phyloP scores from a whole-genome alignment of 64 coral and sea anemone genomes.

The Dendronephthya gigantea region DNA sequence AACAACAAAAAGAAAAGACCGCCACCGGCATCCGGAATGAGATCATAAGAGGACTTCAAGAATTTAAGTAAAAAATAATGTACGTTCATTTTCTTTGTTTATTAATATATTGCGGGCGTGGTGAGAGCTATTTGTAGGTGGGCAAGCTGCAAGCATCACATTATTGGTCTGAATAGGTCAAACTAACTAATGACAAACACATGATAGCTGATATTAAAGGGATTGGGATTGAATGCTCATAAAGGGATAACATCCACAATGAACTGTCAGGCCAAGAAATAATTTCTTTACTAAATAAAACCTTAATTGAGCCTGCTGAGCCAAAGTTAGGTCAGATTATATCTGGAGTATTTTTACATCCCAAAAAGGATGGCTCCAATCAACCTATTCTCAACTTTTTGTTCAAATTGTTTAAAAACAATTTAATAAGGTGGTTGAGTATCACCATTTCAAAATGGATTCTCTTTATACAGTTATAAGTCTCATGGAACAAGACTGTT shows the following conservation, averaged over 20 bases:
- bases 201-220: conserved; percentile 17
- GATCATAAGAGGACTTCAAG: conserved; percentile 16
- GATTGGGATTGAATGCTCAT: conserved; percentile 1
- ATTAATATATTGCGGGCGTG: too few relatives aligned
- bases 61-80: too few relatives aligned
- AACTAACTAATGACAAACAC: too few relatives aligned
- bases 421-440: conserved; percentile 31
- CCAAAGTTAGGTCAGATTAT: conserved; percentile 15
- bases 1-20: conserved; percentile 25
- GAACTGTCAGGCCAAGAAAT: conserved; percentile 5
- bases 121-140: too few relatives aligned
- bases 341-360: conserved; percentile 36
- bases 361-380: conserved; percentile 35
- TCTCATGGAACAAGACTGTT: conserved; percentile 27
- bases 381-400: conserved; percentile 28
- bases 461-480: conserved; percentile 24
- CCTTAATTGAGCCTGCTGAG: neutral
- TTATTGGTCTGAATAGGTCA: too few relatives aligned
- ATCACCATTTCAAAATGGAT: conserved; percentile 47
- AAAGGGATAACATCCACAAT: neutral
- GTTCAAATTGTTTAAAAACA: too few relatives aligned
- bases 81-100: too few relatives aligned
- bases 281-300: conserved; percentile 23
- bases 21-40: neutral
- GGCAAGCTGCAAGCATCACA: too few relatives aligned